Conservation (phyloP, 2,113 vertebrate genomes). For the Atlantisia rogersi region DNA sequence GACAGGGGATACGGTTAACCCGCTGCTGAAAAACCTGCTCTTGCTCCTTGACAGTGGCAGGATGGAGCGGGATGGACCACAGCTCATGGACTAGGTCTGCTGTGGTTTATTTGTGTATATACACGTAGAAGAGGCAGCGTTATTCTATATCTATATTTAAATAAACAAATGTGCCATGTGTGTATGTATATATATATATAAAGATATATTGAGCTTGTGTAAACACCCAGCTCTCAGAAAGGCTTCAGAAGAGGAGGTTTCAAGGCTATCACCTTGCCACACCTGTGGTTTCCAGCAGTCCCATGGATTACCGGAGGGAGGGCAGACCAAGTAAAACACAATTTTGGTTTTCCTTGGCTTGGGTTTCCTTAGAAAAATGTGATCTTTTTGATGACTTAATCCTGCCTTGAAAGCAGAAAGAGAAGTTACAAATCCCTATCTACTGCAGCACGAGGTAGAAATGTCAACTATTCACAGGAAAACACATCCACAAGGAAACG, state of each 20-base stretch:
- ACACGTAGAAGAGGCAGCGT: neutral
- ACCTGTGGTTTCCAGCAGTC: neutral
- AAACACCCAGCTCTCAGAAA: neutral
- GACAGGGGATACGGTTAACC: neutral
- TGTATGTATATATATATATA: neutral
- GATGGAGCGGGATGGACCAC: neutral
- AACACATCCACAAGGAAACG: neutral
- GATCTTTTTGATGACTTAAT: neutral
- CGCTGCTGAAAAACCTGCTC: neutral
- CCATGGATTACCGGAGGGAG: neutral
- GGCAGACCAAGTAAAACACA: neutral
- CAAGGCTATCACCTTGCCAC: neutral
- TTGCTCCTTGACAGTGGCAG: neutral
- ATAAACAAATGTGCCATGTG: neutral
- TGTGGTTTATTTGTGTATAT: neutral
- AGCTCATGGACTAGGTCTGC: neutral
- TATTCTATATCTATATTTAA: neutral
- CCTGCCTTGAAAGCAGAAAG: neutral
- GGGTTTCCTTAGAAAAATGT: neutral
- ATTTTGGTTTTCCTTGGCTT: neutral
- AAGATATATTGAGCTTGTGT: neutral
- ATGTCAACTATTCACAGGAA: neutral
- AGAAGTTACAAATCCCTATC: neutral
- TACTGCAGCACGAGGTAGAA: neutral
- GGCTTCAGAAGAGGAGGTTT: neutral